Percentiles rank a stretch among this genome's conserved stretches.
phyloP scores from a whole-genome alignment of 2,113 vertebrate species.

The Zosterops lateralis region DNA sequence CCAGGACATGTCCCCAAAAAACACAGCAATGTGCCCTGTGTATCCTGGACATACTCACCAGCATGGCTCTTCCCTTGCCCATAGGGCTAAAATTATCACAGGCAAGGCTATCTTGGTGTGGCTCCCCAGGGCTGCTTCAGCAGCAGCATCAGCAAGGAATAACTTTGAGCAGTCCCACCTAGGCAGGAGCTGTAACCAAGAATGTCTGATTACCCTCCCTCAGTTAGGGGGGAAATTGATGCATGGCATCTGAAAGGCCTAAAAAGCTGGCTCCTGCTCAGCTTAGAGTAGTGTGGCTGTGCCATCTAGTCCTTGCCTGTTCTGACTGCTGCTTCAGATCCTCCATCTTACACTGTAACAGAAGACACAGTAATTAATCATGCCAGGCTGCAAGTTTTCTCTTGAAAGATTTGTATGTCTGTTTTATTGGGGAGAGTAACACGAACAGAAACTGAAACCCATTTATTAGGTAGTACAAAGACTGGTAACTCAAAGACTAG shows the following conservation, averaged over 20 bases:
- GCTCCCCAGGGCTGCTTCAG: not conserved
- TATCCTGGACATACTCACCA: not conserved
- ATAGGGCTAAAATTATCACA: not conserved
- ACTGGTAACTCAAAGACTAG: not conserved
- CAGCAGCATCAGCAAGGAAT: not conserved
- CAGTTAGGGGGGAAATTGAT: not conserved
- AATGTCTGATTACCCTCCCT: not conserved
- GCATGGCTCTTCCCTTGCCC: not conserved
- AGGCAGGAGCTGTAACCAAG: not conserved
- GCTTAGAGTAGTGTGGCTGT: not conserved
- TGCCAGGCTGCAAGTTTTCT: not conserved
- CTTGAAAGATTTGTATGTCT: not conserved
- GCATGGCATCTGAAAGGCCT: not conserved
- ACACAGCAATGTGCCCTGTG: not conserved
- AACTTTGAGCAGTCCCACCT: not conserved
- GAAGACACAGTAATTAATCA: not conserved
- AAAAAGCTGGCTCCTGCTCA: not conserved
- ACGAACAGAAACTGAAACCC: not conserved
- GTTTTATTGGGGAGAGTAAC: not conserved
- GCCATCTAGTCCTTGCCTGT: not conserved
- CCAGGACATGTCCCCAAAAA: not conserved
- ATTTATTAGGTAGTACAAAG: not conserved
- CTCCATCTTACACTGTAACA: not conserved
- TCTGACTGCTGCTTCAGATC: not conserved
- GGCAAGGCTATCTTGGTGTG: fast-evolving